Evolutionary conservation across 30 jellyfish, hydroid and myxozoan species (phyloP), one percentile per base, ranked within the genome.

Genomic region (Aurelia aurita): DNA sequence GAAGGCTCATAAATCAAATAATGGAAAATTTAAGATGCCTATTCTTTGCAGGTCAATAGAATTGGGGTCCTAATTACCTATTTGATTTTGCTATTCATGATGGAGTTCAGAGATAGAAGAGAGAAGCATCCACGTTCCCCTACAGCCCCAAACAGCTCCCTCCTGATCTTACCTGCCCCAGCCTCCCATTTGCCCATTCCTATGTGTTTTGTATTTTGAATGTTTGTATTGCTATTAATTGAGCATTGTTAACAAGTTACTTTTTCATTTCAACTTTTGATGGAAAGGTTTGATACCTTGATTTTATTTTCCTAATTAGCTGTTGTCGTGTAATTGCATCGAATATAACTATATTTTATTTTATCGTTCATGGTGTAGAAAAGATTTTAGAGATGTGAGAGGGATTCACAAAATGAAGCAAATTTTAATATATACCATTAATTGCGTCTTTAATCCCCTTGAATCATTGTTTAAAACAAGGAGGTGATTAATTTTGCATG

Each of bases 221-320:
- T 21, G 28, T 44, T 25, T 8, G 16, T 21, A n/a, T 44, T 49
- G 84, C 57, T 72, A 72, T 47, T 31, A n/a, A 44, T 47, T 18
- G 28, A 34, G 0, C 39, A 19, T 70, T 32, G 19, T 27, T 19
- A 28, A 12, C 66, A 21, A 44, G 23, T 72, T 49, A n/a, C 67
- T 45, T 72, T 57, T 16, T 43, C 65, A 22, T 32, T 61, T 61
- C 10, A 61, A 22, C 35, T 61, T 22, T 43, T 14, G 35, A 32
- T 18, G 31, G 18, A 61, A 72, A 16, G 86, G 75, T 74, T 74
- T 74, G 86, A 74, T 74, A 57, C 61, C 61, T 21, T 74, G 65
- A 27, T 58, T 55, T 74, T 74, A 22, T 72, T 74, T 74, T 54
- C 75, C 19, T 61, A 61, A 61, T 61, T 61, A 39, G 15, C 13